These are phyloP conservation scores for Temnothorax unifasciatus DNA, from an alignment of 2,888 invertebrate genomes.

Conservation along the genomic window DNA sequence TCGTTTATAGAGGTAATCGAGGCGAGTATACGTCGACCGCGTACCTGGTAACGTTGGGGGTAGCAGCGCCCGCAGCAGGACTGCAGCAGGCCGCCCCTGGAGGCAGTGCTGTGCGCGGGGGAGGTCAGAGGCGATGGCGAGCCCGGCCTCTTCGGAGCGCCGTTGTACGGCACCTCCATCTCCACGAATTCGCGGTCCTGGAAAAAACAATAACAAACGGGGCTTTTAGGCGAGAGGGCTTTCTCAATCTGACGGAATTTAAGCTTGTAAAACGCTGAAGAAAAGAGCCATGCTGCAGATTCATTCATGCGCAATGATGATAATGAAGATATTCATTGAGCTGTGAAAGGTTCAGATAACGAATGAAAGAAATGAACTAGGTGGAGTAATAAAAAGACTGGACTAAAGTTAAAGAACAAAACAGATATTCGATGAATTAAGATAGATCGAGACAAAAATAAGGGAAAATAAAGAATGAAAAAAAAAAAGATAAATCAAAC, in stretches of 20 bases:
- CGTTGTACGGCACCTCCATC: conserved; percentile 97
- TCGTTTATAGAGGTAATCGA: conserved; percentile 85
- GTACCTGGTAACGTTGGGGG: conserved; percentile 95
- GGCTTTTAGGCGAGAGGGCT: neutral
- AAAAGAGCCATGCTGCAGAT: neutral
- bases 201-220: conserved; percentile 56
- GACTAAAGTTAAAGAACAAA: neutral
- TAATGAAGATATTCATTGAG: conserved; percentile 15
- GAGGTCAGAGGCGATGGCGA: conserved; percentile 95
- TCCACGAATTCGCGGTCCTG: conserved; percentile 99
- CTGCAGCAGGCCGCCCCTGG: conserved; percentile 90
- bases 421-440: conserved; percentile 13
- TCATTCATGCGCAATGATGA: conserved; percentile 17
- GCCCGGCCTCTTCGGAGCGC: conserved; percentile 96
- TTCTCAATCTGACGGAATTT: neutral
- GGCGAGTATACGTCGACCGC: conserved; percentile 85
- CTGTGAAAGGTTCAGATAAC: conserved; percentile 15
- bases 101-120: conserved; percentile 94
- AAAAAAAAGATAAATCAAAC: neutral
- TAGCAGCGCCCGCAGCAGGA: conserved; percentile 95
- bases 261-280: conserved; percentile 8
- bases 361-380: neutral
- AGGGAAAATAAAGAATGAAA: neutral
- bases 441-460: neutral
- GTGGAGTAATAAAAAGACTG: neutral